Conservation (phyloP, 2,113 vertebrate species). For the Puntigrus tetrazona region DNA sequence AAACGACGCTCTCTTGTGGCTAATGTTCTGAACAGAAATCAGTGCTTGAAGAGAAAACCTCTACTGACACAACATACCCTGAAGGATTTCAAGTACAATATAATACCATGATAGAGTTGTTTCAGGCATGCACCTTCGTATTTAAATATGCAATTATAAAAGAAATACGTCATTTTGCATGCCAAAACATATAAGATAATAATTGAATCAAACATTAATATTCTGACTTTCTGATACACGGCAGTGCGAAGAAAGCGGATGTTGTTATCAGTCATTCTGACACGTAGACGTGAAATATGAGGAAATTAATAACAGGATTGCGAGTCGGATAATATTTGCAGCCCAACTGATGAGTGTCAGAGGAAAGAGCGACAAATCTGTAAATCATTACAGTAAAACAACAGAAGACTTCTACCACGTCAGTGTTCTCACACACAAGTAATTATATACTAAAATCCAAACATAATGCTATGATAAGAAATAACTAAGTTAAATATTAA, state of each 20-base stretch:
- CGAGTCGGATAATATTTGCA: not conserved
- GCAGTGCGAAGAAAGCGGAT: not conserved
- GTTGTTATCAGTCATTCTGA: not conserved
- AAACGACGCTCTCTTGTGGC: conserved; percentile 26
- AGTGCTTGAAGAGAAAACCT: not conserved
- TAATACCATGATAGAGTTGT: not conserved
- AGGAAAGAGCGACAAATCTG: conserved; percentile 33
- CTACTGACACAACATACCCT: not conserved
- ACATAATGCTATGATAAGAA: not conserved
- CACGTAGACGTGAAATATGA: not conserved
- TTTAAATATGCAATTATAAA: not conserved
- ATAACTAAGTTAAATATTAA: not conserved
- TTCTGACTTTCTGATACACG: not conserved
- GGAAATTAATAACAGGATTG: not conserved
- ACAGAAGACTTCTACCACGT: not conserved
- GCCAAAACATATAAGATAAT: not conserved
- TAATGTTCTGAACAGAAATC: not conserved
- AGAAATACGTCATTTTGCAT: not conserved
- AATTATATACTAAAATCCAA: not conserved
- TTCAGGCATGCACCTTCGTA: not conserved
- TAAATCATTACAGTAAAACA: conserved; percentile 39
- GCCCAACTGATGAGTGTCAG: conserved; percentile 32
- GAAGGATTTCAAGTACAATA: not conserved
- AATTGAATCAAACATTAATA: not conserved
- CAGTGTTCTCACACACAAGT: not conserved